phyloP scores from a whole-genome alignment of 2,888 invertebrate species.

The Dryocosmus kuriphilus region DNA sequence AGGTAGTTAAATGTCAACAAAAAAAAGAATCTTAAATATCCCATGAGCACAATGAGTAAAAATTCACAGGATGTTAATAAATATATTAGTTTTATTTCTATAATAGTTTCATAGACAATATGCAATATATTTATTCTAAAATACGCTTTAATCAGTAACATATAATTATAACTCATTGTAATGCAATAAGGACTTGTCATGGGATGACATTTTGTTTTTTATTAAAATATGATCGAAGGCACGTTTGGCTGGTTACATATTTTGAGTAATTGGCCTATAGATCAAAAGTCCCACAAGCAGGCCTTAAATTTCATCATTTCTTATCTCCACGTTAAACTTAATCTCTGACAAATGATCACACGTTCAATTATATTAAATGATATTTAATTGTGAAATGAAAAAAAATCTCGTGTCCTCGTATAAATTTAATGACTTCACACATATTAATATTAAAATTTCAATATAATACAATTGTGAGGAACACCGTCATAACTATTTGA shows the following conservation, averaged over 20 bases:
- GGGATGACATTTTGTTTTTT: conserved; percentile 26
- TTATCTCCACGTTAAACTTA: background rate
- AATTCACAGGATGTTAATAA: conserved; percentile 64
- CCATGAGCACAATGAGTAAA: background rate
- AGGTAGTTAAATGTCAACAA: background rate
- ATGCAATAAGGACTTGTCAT: conserved; percentile 54
- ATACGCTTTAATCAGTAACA: conserved; percentile 62
- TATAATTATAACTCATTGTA: conserved; percentile 57
- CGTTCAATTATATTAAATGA: conserved; percentile 13
- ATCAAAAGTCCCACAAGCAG: background rate
- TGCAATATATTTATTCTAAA: conserved; percentile 64
- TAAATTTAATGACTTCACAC: conserved; percentile 15
- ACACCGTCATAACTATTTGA: conserved; percentile 17
- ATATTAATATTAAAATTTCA: conserved; percentile 13
- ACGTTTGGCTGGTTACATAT: conserved; percentile 60
- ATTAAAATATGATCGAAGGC: conserved; percentile 62
- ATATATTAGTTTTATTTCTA: conserved; percentile 74
- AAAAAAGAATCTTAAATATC: background rate
- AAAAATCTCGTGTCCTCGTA: conserved; percentile 21
- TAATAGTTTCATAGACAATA: conserved; percentile 69
- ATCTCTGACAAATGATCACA: background rate
- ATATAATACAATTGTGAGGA: conserved; percentile 20
- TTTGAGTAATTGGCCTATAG: conserved; percentile 54
- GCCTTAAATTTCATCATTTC: conserved; percentile 16
- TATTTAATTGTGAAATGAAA: conserved; percentile 26